Evolutionary conservation across 2,113 vertebrate genomes (phyloP).

Genomic region (Heptranchias perlo): DNA sequence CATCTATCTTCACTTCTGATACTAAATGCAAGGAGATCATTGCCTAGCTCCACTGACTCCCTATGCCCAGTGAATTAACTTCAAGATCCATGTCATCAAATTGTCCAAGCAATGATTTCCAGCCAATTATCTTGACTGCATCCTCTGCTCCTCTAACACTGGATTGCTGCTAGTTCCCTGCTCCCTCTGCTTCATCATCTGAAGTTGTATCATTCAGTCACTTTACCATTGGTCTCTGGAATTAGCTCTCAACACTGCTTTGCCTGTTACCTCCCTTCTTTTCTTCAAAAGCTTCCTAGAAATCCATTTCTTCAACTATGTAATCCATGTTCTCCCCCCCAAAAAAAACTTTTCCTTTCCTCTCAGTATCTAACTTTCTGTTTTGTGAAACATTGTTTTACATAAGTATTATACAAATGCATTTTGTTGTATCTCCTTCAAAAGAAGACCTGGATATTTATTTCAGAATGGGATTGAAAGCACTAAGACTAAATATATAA

Average conservation of each 20-base stretch:
- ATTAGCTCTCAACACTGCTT: neutral
- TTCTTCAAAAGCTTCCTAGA: too few relatives aligned
- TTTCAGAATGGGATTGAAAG: neutral
- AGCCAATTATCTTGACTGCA: neutral
- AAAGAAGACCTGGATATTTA: neutral
- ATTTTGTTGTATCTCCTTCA: neutral
- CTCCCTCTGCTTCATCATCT: neutral
- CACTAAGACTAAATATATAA: too few relatives aligned
- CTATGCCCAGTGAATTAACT: neutral
- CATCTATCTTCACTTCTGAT: neutral
- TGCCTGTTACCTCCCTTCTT: neutral
- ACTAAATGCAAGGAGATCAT: neutral
- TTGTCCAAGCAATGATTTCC: neutral
- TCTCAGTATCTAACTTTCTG: neutral
- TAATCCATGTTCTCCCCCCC: neutral
- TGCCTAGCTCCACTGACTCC: neutral
- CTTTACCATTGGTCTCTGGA: neutral
- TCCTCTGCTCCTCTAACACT: neutral
- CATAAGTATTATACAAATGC: neutral
- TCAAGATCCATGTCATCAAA: neutral
- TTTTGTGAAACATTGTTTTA: neutral
- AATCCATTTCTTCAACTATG: too few relatives aligned
- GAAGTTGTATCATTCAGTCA: neutral
- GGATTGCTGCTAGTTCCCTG: neutral
- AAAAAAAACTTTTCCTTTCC: neutral